Percentiles rank a stretch among this genome's conserved stretches.
These are phyloP conservation scores for Crotophaga sulcirostris DNA, from an alignment of 2,113 vertebrate species.

Conservation along the genomic window DNA sequence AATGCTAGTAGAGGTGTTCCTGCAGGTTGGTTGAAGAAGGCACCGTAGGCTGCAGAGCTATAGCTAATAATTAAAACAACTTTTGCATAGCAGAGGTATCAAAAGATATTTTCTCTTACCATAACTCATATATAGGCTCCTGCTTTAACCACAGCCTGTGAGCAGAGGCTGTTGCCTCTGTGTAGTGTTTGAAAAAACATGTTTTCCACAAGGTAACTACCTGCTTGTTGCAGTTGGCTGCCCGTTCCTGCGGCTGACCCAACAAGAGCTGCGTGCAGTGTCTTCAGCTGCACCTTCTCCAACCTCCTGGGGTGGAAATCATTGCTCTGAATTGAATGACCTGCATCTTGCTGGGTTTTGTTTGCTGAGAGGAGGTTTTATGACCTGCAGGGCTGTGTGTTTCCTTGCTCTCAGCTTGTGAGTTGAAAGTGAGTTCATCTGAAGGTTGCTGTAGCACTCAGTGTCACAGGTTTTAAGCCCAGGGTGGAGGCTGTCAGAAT, in stretches of 20 bases:
- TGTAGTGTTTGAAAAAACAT: background rate
- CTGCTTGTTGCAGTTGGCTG: background rate
- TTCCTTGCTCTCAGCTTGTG: background rate
- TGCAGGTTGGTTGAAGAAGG: background rate
- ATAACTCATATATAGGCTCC: background rate
- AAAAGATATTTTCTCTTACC: background rate
- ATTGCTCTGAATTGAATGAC: background rate
- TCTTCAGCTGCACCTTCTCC: background rate
- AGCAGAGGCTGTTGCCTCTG: background rate
- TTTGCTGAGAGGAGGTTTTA: background rate
- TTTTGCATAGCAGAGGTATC: background rate
- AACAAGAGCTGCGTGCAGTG: background rate
- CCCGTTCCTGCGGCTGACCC: fast-evolving
- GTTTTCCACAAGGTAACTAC: background rate
- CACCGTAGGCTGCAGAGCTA: background rate
- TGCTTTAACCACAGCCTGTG: background rate
- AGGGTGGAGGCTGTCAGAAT: background rate
- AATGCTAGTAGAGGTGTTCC: background rate
- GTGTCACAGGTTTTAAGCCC: background rate
- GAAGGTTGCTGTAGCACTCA: background rate
- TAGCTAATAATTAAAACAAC: background rate
- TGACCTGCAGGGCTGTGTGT: background rate
- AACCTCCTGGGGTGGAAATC: background rate
- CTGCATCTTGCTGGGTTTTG: background rate
- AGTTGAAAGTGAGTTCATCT: background rate